Evolutionary conservation across 2,113 vertebrate species (phyloP), one percentile per base, ranked within the genome.

Genomic region (Oreochromis niloticus): DNA sequence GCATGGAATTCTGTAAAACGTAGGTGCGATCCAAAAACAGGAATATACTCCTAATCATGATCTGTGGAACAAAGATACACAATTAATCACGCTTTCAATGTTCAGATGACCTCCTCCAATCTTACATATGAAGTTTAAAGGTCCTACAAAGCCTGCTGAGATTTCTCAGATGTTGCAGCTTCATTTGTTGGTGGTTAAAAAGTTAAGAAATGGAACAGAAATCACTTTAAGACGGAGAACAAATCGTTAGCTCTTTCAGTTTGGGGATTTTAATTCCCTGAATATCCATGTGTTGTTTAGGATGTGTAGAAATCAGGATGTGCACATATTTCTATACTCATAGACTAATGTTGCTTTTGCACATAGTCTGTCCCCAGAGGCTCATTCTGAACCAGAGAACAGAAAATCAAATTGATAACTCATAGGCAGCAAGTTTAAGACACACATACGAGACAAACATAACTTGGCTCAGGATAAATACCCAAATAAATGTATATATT

Each of bases 41-140:
- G 97, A 99, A 99, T 96, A 99, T 99, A 97, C 99, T 99, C 94
- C 99, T 98, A 94, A 99, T 99, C 99, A 99, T 99, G 92, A 99
- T 99, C 99, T 99, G 97, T 57, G 85, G 89, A 85, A 91, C 57
- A 86, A 89, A 9, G 16, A 85, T 7, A 80, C 27, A 80, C 6
- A 34, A 8, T 89, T 75, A 84, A 54, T 50, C 79, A 71, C 17
- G 0, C 27, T 75, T 78, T 30, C 6, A 32, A 12, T 0, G 43
- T 50, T 32, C 71, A 50, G 43, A 75, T 1, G 43, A 78, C 46
- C 71, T 50, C 9, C 43, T 50, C 3, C 17, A 50, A 32, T 78
- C 16, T 50, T 50, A 50, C 71, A 50, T 8, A 0, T 78, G 27
- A 50, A 19, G 27, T n/a, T 5, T 32, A 50, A 32, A 50, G 30